These are phyloP conservation scores for Listronotus bonariensis DNA, from an alignment of 1,140 invertebrate genomes.

Conservation along the genomic window DNA sequence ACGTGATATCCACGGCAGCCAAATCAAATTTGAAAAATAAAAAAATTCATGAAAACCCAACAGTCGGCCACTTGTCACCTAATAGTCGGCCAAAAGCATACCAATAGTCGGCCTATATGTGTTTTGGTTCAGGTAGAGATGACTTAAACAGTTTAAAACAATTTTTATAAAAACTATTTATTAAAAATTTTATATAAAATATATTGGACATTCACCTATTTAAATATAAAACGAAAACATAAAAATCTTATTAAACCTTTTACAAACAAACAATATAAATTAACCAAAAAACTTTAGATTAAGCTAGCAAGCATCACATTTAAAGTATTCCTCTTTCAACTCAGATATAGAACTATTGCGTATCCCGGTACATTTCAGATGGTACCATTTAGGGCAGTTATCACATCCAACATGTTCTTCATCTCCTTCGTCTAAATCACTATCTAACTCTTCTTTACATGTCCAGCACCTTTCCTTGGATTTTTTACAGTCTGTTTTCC, in stretches of 20 bases:
- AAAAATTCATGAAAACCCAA: too few relatives aligned
- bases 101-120: too few relatives aligned
- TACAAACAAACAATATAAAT: neutral
- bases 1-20: too few relatives aligned
- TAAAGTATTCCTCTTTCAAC: slow-evolving; percentile 5
- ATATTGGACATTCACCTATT: slow-evolving; percentile 11
- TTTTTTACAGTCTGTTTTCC: neutral
- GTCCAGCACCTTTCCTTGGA: slow-evolving; percentile 4
- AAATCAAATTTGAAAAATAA: too few relatives aligned
- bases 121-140: too few relatives aligned
- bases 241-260: neutral
- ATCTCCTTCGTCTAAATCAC: slow-evolving; percentile 16
- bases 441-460: slow-evolving; percentile 10
- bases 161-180: too few relatives aligned
- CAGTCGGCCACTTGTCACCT: too few relatives aligned
- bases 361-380: slow-evolving; percentile 17
- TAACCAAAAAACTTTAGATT: neutral
- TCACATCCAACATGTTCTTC: slow-evolving; percentile 22
- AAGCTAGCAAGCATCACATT: slow-evolving; percentile 9
- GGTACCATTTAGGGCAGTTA: slow-evolving; percentile 20
- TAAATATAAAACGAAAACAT: slow-evolving; percentile 5
- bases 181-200: too few relatives aligned
- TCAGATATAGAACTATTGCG: neutral
- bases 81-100: too few relatives aligned
- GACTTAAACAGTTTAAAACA: too few relatives aligned